These are phyloP conservation scores for Apocrypta bakeri DNA, from an alignment of 1,140 invertebrate genomes.

Conservation along the genomic window DNA sequence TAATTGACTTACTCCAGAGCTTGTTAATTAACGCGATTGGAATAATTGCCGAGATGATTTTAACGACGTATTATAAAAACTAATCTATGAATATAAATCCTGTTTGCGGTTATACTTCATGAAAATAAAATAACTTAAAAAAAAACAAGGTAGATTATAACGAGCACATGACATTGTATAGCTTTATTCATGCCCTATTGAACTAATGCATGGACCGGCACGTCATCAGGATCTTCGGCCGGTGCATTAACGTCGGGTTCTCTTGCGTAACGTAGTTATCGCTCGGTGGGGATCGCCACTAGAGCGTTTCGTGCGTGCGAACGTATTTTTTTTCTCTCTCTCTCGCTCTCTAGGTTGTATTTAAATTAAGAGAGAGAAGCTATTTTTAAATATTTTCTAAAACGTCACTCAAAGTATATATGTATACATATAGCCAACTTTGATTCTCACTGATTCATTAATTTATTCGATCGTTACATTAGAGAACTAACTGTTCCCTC, in stretches of 20 bases:
- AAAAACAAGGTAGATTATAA: not conserved
- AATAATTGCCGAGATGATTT: no score
- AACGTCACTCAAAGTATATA: no score
- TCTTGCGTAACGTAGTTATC: conserved; percentile 25
- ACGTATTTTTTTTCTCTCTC: not conserved
- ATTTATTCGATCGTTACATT: no score
- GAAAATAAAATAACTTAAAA: not conserved
- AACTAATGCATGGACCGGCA: not conserved
- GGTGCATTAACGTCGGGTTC: not conserved
- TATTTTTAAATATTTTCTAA: no score
- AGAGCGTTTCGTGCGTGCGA: not conserved
- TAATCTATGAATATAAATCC: no score
- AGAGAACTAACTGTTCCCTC: no score
- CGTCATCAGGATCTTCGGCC: not conserved
- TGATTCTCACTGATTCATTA: no score
- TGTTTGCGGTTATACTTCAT: no score
- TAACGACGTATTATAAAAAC: no score
- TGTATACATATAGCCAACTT: no score
- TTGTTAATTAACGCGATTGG: no score
- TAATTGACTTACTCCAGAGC: no score
- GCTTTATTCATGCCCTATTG: not conserved
- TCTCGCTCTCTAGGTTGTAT: not conserved
- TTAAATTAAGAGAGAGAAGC: not conserved
- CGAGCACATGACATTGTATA: not conserved
- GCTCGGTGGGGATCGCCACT: not conserved